A percentile compares a stretch with the other conserved stretches of the same genome.
Conservation (phyloP, 2,113 vertebrate genomes). For the Puma concolor region DNA sequence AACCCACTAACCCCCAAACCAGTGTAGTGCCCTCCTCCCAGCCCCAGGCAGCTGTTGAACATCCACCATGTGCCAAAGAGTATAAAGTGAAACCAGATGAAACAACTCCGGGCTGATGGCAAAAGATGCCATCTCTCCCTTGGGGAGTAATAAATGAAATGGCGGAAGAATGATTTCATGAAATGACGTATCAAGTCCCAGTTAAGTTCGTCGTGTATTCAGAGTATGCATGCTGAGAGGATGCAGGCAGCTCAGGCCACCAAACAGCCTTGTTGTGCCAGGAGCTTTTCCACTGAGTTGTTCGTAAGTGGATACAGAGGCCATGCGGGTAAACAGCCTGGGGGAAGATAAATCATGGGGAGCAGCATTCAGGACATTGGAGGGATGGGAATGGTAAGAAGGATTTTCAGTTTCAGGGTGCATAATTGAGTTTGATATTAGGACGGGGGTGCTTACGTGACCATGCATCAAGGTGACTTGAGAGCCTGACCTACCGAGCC, state of each 20-base stretch:
- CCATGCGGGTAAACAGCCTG: neutral
- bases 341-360: neutral
- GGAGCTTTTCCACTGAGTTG: neutral
- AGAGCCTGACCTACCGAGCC: neutral
- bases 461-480: neutral
- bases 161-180: conserved; percentile 1
- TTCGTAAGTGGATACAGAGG: neutral
- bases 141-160: conserved; percentile 29
- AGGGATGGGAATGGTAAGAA: neutral
- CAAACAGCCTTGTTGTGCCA: neutral
- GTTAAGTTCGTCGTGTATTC: neutral
- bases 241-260: neutral
- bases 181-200: neutral
- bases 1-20: neutral
- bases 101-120: neutral
- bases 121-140: neutral
- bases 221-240: neutral
- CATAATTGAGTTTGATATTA: neutral
- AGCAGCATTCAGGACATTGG: neutral
- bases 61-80: neutral
- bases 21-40: neutral
- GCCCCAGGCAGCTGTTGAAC: neutral
- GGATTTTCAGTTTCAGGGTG: neutral
- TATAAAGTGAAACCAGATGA: neutral
- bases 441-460: neutral